Conservation (phyloP, 2,113 vertebrate genomes). For the Willisornis vidua region DNA sequence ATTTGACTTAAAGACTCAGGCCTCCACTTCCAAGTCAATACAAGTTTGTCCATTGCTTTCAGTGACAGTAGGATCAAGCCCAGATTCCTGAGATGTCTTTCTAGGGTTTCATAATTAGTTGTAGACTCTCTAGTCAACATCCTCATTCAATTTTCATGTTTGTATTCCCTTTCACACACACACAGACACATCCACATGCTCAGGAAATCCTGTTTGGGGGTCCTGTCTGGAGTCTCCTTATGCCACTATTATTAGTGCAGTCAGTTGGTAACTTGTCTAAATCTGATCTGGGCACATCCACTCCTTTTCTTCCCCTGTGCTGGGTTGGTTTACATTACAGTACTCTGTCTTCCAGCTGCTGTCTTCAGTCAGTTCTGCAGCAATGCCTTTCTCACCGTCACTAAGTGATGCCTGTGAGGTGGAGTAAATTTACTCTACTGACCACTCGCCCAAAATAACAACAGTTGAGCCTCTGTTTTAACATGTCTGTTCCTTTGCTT, state of each 20-base stretch:
- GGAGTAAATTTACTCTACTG: conserved; percentile 48
- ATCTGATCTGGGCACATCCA: conserved; percentile 74
- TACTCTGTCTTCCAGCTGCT: conserved; percentile 76
- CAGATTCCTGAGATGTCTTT: not conserved
- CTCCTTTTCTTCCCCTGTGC: conserved; percentile 36
- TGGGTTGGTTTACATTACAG: conserved; percentile 66
- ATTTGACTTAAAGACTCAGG: not conserved
- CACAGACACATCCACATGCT: not conserved
- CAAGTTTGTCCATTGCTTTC: not conserved
- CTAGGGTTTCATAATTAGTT: not conserved
- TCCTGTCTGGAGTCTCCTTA: conserved; percentile 62
- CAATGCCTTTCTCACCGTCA: conserved; percentile 33
- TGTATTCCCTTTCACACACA: not conserved
- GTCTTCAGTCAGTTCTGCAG: conserved; percentile 71
- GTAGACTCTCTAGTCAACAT: not conserved
- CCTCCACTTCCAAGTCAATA: not conserved
- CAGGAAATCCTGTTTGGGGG: conserved; percentile 35
- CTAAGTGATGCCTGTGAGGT: conserved; percentile 33
- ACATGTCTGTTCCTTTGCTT: not conserved
- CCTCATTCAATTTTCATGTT: not conserved
- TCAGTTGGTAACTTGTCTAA: conserved; percentile 85
- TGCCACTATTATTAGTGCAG: conserved; percentile 80
- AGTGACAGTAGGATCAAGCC: not conserved
- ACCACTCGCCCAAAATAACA: conserved; percentile 37
- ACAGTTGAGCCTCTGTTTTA: not conserved